Conservation (phyloP, 2,113 vertebrate species). For the Platycercus adscitus region DNA sequence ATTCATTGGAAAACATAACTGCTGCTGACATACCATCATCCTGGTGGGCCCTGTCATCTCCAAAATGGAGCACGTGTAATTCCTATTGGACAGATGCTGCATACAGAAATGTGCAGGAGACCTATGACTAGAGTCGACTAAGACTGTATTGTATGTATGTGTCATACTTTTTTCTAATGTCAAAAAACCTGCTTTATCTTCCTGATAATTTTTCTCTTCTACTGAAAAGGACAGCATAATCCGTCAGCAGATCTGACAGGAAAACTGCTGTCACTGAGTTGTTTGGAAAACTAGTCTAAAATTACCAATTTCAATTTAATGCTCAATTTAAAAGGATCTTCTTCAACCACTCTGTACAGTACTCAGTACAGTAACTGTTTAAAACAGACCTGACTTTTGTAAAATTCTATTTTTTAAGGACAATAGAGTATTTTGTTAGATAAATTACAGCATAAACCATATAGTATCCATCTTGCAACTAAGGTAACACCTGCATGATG, state of each 20-base stretch:
- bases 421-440: neutral
- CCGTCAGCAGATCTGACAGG: neutral
- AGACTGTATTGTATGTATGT: neutral
- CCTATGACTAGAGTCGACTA: neutral
- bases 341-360: neutral
- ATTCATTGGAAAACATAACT: neutral
- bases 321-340: neutral
- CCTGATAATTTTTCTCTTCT: neutral
- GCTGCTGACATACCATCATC: fast-evolving
- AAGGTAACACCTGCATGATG: neutral
- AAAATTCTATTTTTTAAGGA: neutral
- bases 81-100: neutral
- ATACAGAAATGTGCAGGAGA: neutral
- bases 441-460: neutral
- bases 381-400: neutral
- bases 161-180: neutral
- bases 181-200: neutral
- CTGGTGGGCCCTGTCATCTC: neutral
- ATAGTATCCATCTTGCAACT: neutral
- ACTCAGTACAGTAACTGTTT: neutral
- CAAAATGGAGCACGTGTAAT: neutral
- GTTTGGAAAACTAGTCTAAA: neutral
- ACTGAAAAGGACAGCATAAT: neutral
- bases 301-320: neutral
- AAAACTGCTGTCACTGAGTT: neutral